These are phyloP conservation scores for Diachasma alloeum DNA, from an alignment of 1,140 invertebrate species.

Conservation along the genomic window DNA sequence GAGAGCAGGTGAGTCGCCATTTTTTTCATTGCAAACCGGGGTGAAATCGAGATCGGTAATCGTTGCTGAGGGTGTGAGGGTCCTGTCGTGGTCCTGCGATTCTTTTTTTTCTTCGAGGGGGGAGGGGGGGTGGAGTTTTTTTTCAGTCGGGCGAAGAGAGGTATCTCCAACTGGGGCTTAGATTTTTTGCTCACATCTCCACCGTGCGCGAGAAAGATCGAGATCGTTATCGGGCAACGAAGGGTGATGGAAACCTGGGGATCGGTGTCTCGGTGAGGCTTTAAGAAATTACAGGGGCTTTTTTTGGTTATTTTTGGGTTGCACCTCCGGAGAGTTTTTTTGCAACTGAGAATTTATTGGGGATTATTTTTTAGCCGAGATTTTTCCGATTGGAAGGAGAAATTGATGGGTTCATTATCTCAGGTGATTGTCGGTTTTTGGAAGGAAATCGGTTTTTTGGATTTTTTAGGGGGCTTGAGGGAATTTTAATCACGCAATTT, in stretches of 20 bases:
- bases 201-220: conserved; percentile 15
- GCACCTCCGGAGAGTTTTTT: not conserved
- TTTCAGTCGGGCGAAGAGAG: not conserved
- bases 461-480: not conserved
- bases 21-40: not conserved
- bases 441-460: no score
- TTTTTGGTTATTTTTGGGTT: not conserved
- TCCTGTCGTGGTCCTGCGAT: not conserved
- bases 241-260: conserved; percentile 35
- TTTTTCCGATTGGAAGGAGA: not conserved
- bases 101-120: not conserved
- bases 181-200: not conserved
- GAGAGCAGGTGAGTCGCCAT: not conserved
- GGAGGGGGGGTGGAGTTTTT: conserved; percentile 11
- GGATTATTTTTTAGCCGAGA: not conserved
- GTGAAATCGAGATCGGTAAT: not conserved
- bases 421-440: not conserved
- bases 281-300: conserved; percentile 10
- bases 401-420: not conserved
- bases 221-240: conserved; percentile 33
- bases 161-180: not conserved
- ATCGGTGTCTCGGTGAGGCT: conserved; percentile 27
- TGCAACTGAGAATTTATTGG: no score
- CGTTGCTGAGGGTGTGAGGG: conserved; percentile 26
- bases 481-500: not conserved